phyloP scores from a whole-genome alignment of 2,888 invertebrate genomes.

The Gibbula magus region DNA sequence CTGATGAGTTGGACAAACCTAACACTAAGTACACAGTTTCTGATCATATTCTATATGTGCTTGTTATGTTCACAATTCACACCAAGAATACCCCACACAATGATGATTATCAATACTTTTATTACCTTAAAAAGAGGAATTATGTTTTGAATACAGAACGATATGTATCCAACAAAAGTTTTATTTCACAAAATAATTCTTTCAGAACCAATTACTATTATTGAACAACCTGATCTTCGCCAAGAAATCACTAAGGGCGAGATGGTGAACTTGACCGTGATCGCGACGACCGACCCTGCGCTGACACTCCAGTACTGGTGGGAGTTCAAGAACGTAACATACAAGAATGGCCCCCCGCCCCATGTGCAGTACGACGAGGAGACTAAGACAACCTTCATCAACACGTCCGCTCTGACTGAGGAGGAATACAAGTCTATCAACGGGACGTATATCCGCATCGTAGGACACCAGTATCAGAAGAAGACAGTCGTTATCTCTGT shows the following conservation, averaged over 20 bases:
- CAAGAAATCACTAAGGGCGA: constrained; percentile 36
- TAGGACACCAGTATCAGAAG: constrained; percentile 22
- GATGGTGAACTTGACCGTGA: constrained; percentile 38
- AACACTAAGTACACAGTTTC: too few species aligned
- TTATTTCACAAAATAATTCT: background rate
- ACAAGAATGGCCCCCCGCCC: constrained; percentile 6
- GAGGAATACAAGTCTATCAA: constrained; percentile 29
- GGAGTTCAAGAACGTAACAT: constrained; percentile 34
- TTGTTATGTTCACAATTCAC: too few species aligned
- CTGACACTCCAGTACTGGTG: constrained; percentile 32
- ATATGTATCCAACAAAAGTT: too few species aligned
- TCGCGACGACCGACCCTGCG: constrained; percentile 30
- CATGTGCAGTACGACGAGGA: constrained; percentile 23
- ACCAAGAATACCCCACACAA: too few species aligned
- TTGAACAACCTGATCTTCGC: background rate
- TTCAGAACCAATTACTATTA: constrained; percentile 37
- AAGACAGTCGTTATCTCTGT: background rate
- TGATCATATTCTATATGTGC: too few species aligned
- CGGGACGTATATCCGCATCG: constrained; percentile 28
- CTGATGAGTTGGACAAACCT: too few species aligned
- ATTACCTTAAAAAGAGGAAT: too few species aligned
- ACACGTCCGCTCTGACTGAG: constrained; percentile 32
- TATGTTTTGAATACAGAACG: too few species aligned
- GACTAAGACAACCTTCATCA: constrained; percentile 34
- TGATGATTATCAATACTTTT: too few species aligned